Evolutionary conservation across 2,113 vertebrate species (phyloP).

Genomic region (Hippopotamus amphibius): DNA sequence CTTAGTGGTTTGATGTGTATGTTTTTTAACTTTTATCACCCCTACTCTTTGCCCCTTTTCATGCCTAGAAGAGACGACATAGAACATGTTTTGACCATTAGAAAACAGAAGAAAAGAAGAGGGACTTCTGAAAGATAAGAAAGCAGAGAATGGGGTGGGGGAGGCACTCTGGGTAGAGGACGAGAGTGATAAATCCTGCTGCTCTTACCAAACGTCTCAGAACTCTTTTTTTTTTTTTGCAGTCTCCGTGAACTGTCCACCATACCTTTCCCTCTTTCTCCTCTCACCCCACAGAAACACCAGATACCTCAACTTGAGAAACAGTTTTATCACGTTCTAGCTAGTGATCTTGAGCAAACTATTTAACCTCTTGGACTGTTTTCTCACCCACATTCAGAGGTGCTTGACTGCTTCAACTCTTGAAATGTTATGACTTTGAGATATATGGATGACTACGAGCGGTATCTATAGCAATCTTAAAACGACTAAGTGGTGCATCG

Average conservation of each 20-base stretch:
- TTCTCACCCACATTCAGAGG: not conserved
- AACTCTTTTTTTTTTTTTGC: too few species aligned
- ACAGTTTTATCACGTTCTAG: not conserved
- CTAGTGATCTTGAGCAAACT: not conserved
- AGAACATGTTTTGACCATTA: not conserved
- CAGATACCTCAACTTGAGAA: not conserved
- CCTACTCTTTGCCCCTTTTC: not conserved
- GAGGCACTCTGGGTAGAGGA: not conserved
- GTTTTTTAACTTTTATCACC: not conserved
- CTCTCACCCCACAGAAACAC: not conserved
- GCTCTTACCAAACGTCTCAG: not conserved
- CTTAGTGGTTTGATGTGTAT: not conserved
- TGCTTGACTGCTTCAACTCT: not conserved
- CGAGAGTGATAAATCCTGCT: too few species aligned
- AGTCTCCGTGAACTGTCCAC: not conserved
- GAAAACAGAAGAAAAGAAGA: slow-evolving; percentile 42
- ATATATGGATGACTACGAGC: not conserved
- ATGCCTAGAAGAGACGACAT: not conserved
- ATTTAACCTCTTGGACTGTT: not conserved
- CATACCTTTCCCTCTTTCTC: not conserved
- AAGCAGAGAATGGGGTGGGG: not conserved
- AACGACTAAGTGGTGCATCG: not conserved
- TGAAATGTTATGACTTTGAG: not conserved
- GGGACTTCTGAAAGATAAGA: not conserved
- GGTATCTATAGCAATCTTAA: not conserved